Conservation (phyloP, 2,888 invertebrate species). For the Sisyra nigra region DNA sequence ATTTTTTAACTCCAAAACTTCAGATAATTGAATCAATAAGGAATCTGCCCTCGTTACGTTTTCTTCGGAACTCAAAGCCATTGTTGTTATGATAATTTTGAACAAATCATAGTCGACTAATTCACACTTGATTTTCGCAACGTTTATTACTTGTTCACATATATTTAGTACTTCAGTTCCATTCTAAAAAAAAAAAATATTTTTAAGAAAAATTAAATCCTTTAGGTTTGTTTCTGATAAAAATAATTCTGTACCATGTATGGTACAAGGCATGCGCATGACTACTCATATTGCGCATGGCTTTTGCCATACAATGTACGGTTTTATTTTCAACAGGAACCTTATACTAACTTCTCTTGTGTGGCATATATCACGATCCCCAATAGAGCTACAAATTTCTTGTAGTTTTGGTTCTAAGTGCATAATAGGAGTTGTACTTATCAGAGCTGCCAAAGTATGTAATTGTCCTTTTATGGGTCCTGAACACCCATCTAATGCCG, state of each 20-base stretch:
- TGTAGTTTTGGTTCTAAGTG: conserved; percentile 31
- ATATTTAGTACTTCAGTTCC: conserved; percentile 9
- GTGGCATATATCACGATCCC: conserved; percentile 41
- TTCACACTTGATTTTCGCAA: conserved; percentile 15
- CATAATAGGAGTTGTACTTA: conserved; percentile 37
- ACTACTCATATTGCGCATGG: no score
- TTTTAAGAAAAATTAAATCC: conserved; percentile 1
- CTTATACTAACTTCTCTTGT: conserved; percentile 32
- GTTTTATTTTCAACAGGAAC: not conserved
- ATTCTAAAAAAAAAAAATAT: conserved; percentile 6
- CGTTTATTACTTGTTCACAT: conserved; percentile 7
- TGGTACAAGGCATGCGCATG: no score
- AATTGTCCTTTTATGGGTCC: conserved; percentile 34
- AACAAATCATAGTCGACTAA: conserved; percentile 20
- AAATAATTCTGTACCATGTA: no score
- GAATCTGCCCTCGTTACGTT: conserved; percentile 17
- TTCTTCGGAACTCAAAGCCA: conserved; percentile 19
- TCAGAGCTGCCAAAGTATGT: conserved; percentile 39
- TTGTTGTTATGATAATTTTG: conserved; percentile 19
- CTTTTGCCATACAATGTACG: no score
- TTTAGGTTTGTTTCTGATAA: no score
- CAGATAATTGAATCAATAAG: conserved; percentile 31
- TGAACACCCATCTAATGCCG: conserved; percentile 35
- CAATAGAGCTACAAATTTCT: conserved; percentile 39
- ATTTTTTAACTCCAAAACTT: conserved; percentile 27